Evolutionary conservation across 1,140 invertebrate species (phyloP).

Genomic region (Drosophila virilis): DNA sequence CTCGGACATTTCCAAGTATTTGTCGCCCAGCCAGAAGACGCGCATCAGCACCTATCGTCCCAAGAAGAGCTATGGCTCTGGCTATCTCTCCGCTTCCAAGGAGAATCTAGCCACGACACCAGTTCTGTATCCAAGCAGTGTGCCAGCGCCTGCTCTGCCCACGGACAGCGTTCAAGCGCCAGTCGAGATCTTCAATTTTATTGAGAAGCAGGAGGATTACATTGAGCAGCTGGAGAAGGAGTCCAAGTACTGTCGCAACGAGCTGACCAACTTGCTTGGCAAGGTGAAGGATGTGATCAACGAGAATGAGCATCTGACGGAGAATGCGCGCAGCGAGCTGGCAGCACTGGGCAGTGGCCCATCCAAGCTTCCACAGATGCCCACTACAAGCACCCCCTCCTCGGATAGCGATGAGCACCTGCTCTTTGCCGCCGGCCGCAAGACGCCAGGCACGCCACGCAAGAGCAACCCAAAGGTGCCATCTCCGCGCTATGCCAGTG

Average conservation of each 20-base stretch:
- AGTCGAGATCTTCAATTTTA: constrained; percentile 88
- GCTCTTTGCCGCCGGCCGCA: constrained; percentile 79
- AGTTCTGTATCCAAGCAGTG: constrained; percentile 38
- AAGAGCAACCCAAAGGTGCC: constrained; percentile 56
- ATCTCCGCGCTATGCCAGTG: constrained; percentile 82
- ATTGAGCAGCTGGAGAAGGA: constrained; percentile 93
- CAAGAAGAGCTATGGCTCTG: constrained; percentile 56
- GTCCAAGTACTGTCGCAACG: constrained; percentile 91
- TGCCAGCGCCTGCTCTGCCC: constrained; percentile 28
- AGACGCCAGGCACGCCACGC: constrained; percentile 52
- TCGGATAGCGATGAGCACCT: constrained; percentile 85
- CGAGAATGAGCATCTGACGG: constrained; percentile 91
- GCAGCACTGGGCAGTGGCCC: constrained; percentile 41
- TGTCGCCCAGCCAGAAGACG: constrained; percentile 80
- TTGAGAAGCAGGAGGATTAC: constrained; percentile 93
- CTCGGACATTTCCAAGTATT: constrained; percentile 83
- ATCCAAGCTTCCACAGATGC: constrained; percentile 66
- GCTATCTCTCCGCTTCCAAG: constrained; percentile 67
- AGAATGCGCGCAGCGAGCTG: constrained; percentile 87
- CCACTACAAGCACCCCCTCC: constrained; percentile 71
- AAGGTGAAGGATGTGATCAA: constrained; percentile 93
- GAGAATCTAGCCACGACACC: constrained; percentile 61
- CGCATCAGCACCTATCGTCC: constrained; percentile 64
- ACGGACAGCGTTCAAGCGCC: constrained; percentile 72
- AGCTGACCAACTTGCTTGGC: constrained; percentile 89